Conservation (phyloP, 1,140 invertebrate species). For the Euschistus heros region DNA sequence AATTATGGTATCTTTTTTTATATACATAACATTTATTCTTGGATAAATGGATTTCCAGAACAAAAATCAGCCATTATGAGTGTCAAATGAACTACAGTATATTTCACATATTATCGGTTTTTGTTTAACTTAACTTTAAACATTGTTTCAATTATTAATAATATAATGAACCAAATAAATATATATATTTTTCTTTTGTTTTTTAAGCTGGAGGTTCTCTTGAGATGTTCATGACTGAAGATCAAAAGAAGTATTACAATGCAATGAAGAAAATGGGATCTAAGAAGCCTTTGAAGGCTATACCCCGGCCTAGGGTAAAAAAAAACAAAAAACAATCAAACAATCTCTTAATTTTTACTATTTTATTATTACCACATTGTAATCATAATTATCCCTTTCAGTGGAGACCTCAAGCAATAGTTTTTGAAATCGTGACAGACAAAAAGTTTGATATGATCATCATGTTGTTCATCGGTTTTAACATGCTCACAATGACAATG, state of each 20-base stretch:
- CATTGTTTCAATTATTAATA: no score
- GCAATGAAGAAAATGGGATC: constrained; percentile 99
- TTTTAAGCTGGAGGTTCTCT: constrained; percentile 81
- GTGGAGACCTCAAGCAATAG: constrained; percentile 90
- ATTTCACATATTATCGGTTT: no score
- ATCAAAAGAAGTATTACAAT: constrained; percentile 99
- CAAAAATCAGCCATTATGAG: no score
- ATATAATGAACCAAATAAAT: neutral
- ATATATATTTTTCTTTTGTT: constrained; percentile 17
- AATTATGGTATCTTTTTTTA: no score
- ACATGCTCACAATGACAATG: constrained; percentile 97
- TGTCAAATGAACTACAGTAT: no score
- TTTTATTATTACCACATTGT: neutral
- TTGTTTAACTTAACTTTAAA: no score
- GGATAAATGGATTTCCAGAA: no score
- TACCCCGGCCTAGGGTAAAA: constrained; percentile 84
- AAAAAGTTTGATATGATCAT: constrained; percentile 99
- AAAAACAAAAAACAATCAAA: neutral
- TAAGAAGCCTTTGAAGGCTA: constrained; percentile 95
- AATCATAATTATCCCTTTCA: constrained; percentile 43
- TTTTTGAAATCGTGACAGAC: constrained; percentile 94
- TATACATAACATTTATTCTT: no score
- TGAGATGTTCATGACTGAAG: constrained; percentile 99
- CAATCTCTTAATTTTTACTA: neutral
- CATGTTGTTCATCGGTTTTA: constrained; percentile 96